Evolutionary conservation across 2,888 invertebrate genomes (phyloP).

Genomic region (Plusia festucae): DNA sequence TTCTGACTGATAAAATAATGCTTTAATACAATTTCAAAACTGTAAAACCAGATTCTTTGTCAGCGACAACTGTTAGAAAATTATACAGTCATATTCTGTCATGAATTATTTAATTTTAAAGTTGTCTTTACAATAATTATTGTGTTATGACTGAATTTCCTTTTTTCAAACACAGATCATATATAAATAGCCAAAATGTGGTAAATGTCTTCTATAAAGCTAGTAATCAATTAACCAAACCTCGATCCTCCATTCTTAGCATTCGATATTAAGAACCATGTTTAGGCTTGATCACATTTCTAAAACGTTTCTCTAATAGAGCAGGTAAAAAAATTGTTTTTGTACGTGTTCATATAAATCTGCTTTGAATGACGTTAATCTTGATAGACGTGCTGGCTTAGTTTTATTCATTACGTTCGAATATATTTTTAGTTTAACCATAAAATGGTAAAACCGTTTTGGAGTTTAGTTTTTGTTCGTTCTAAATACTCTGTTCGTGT

Average conservation of each 20-base stretch:
- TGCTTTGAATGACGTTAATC: slow-evolving; percentile 62
- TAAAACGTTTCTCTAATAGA: slow-evolving; percentile 53
- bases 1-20: no score
- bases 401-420: slow-evolving; percentile 57
- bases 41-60: no score
- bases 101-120: not conserved
- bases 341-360: slow-evolving; percentile 61
- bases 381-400: slow-evolving; percentile 61
- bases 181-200: no score
- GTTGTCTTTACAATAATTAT: no score
- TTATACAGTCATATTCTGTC: no score
- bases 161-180: no score
- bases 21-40: no score
- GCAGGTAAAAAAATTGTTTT: slow-evolving; percentile 61
- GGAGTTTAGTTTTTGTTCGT: slow-evolving; percentile 20
- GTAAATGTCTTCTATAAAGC: not conserved
- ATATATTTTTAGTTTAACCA: slow-evolving; percentile 51
- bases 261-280: slow-evolving; percentile 47
- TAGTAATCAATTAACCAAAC: slow-evolving; percentile 20
- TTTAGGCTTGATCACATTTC: slow-evolving; percentile 38
- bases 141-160: no score
- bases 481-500: not conserved
- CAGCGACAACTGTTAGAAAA: no score
- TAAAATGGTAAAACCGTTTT: slow-evolving; percentile 45
- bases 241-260: slow-evolving; percentile 38